Evolutionary conservation across 2,113 vertebrate species (phyloP), one percentile per base, ranked within the genome.

Genomic region (Mungos mungo): DNA sequence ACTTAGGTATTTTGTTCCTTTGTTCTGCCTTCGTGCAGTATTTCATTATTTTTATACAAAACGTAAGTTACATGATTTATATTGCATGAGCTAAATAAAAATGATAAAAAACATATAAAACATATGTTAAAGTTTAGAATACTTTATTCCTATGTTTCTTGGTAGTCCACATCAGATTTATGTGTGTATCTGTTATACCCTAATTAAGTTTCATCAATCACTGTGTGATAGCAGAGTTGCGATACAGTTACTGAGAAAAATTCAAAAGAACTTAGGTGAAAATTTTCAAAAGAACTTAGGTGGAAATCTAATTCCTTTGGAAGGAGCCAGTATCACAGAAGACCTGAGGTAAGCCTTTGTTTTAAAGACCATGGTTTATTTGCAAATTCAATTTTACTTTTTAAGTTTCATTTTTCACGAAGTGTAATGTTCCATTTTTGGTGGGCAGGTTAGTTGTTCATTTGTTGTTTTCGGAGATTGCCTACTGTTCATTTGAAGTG

Each of bases 11-110:
- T 85, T 54, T 81, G 33, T 27, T 93, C 27, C 11, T 95, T 69
- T 90, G 3, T 85, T 65, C 66, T 60, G 2, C 38, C 65, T 54
- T 60, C 50, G 47, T 38, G 35, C 47, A 45, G 5, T 23, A 65
- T 83, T 95, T 89, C 79, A 87, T 83, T 74, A 72, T 84, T 86
- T 96, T 89, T 80, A 83, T 45, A 41, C 90, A 88, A 66, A 90
- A 81, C 52, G 2, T 25, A 96, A 66, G 38, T 50, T 19, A 60
- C 1, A 11, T 71, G 35, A 72, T 80, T 84, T 57, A 41, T 18
- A 33, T 5, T 50, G 21, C 8, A 77, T 35, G 27, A 33, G 6
- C n/a, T 76, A 93, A 69, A 87, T 76, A 68, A 87, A 84, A 76
- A 82, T 27, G 41, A 21, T 45, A 47, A 95, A 94, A 88, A 74